Conservation (phyloP, 1,140 invertebrate species). For the Laupala kohalensis region DNA sequence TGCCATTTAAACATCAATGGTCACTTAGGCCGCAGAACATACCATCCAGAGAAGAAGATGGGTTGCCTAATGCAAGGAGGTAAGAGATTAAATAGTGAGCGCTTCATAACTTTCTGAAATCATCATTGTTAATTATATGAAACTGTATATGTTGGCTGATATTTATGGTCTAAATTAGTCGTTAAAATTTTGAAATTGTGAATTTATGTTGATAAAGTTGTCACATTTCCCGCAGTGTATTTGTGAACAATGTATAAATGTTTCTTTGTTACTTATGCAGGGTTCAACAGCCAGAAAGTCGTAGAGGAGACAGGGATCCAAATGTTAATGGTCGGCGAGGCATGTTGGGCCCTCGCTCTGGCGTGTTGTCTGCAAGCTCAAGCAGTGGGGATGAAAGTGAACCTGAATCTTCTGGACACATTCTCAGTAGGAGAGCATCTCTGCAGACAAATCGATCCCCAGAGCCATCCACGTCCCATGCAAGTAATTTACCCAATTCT, state of each 20-base stretch:
- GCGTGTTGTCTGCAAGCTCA: constrained; percentile 7
- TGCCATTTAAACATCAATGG: constrained; percentile 18
- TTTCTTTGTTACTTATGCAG: no score
- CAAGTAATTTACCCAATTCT: no score
- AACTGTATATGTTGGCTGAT: no score
- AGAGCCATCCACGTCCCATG: not conserved
- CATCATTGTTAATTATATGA: no score
- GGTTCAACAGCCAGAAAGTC: constrained; percentile 2
- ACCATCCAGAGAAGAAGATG: not conserved
- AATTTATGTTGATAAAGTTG: no score
- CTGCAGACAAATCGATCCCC: not conserved
- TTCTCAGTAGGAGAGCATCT: not conserved
- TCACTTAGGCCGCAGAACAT: constrained; percentile 16
- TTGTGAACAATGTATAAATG: no score
- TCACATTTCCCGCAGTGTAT: no score
- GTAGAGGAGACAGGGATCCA: constrained; percentile 43
- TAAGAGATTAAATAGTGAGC: not conserved
- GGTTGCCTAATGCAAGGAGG: not conserved
- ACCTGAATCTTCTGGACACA: constrained; percentile 5
- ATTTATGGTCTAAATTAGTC: no score
- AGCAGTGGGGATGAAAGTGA: constrained; percentile 15
- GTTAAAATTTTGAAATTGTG: no score
- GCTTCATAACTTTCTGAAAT: no score
- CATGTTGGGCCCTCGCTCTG: constrained; percentile 28
- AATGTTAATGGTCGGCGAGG: constrained; percentile 60